Base-by-base conservation (phyloP, 2,888 invertebrate genomes). In the Oegoconia quadripuncta region DNA sequence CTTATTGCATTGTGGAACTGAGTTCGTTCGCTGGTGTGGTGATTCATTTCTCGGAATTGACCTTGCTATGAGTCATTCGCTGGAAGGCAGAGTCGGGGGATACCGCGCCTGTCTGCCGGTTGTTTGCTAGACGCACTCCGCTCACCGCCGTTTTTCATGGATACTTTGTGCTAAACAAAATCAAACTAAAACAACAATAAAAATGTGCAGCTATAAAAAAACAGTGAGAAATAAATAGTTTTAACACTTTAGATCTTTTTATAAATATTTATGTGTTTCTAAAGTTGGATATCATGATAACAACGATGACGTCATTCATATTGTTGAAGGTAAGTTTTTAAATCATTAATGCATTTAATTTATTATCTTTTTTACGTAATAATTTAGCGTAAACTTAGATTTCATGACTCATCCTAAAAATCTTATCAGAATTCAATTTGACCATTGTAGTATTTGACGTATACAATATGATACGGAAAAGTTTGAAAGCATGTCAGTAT, bases 31-130 rank as follows among this genome's bases (percentile, higher is more conserved):
- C n/a, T n/a, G n/a, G n/a, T n/a, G n/a, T 78, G 83, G 84, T 88
- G 88, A 88, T 86, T 88, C 88, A 88, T 86, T 86, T 86, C 86
- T 88, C 87, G 84, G 88, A 88, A 88, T 88, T 88, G 88, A 88
- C 88, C 88, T 88, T 87, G 88, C 86, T 78, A 87, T 88, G 88
- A 88, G 88, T 88, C 88, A 88, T 84, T 88, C 87, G 84, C 63
- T 83, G 80, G 82, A 81, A 84, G 84, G 86, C 87, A 87, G 84
- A 86, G 86, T 84, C 73, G 88, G 88, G 88, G 88, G 87, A 88
- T 88, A 87, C 87, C 88, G 88, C 86, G 84, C 84, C 79, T 84
- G 86, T 82, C 84, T 83, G 83, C 81, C 84, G 86, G 86, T 72
- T 73, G 82, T 74, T 76, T 68, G 73, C 72, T 79, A 77, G 75